Conservation (phyloP, 2,113 vertebrate genomes). For the Strix uralensis region DNA sequence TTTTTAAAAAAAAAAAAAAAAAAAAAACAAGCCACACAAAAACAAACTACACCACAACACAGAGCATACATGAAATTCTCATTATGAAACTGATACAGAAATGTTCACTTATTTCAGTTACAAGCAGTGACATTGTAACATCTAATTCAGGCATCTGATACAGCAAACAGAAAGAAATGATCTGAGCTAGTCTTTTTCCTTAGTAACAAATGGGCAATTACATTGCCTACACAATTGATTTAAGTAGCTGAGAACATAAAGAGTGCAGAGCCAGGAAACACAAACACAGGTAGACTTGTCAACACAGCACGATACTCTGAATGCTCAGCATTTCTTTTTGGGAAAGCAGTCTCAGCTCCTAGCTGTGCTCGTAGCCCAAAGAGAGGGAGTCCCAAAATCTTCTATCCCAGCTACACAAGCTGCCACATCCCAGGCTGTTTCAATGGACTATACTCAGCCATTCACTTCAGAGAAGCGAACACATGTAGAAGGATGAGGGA, state of each 20-base stretch:
- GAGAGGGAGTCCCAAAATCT: neutral
- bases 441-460: neutral
- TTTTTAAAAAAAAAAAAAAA: neutral
- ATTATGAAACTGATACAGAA: neutral
- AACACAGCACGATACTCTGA: neutral
- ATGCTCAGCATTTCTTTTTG: neutral
- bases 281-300: neutral
- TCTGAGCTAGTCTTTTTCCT: neutral
- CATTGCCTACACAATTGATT: neutral
- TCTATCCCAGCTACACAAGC: neutral
- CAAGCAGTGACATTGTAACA: neutral
- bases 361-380: rapidly evolving
- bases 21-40: neutral
- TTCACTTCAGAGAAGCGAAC: rapidly evolving
- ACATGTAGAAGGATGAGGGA: neutral
- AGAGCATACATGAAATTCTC: neutral
- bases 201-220: neutral
- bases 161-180: neutral
- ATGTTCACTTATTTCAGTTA: neutral
- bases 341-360: neutral
- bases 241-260: neutral
- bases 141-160: neutral
- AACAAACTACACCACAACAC: neutral
- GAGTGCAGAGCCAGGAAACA: neutral
- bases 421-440: neutral